Percentiles rank a stretch among this genome's conserved stretches.
These are phyloP conservation scores for Leptopilina myrica DNA, from an alignment of 2,888 invertebrate species.

Conservation along the genomic window DNA sequence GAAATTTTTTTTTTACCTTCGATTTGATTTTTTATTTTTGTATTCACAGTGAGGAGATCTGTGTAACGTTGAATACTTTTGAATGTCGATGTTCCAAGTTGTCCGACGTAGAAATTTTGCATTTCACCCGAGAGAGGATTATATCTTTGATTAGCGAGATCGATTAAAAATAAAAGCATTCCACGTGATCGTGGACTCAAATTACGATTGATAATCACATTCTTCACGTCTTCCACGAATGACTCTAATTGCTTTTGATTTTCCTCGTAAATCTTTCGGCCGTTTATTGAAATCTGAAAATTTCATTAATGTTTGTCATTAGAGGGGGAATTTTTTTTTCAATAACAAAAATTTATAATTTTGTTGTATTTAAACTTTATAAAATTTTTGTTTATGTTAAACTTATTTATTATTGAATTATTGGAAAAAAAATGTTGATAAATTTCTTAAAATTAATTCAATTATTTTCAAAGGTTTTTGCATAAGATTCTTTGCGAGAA, in stretches of 20 bases:
- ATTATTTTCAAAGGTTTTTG: too few relatives aligned
- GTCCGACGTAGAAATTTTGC: slow-evolving; percentile 73
- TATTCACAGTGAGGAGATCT: slow-evolving; percentile 30
- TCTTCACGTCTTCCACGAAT: slow-evolving; percentile 71
- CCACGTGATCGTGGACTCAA: slow-evolving; percentile 71
- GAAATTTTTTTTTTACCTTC: slow-evolving; percentile 24
- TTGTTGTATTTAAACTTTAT: too few relatives aligned
- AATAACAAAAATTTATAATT: too few relatives aligned
- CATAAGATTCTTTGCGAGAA: too few relatives aligned
- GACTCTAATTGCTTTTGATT: slow-evolving; percentile 64
- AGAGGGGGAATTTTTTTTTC: too few relatives aligned
- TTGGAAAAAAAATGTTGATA: too few relatives aligned
- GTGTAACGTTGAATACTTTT: slow-evolving; percentile 63
- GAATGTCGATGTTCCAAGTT: slow-evolving; percentile 70
- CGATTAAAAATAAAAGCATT: slow-evolving; percentile 75
- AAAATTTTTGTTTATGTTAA: too few relatives aligned
- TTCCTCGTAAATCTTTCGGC: slow-evolving; percentile 63
- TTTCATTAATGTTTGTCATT: not conserved
- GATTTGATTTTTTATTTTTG: slow-evolving; percentile 41
- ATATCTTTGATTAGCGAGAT: slow-evolving; percentile 73
- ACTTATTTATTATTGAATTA: too few relatives aligned
- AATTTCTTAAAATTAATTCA: too few relatives aligned
- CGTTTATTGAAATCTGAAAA: slow-evolving; percentile 74
- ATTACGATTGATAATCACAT: slow-evolving; percentile 69
- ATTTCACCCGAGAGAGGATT: slow-evolving; percentile 70